Conservation (phyloP, 2,888 invertebrate species). For the Xanthia icteritia region DNA sequence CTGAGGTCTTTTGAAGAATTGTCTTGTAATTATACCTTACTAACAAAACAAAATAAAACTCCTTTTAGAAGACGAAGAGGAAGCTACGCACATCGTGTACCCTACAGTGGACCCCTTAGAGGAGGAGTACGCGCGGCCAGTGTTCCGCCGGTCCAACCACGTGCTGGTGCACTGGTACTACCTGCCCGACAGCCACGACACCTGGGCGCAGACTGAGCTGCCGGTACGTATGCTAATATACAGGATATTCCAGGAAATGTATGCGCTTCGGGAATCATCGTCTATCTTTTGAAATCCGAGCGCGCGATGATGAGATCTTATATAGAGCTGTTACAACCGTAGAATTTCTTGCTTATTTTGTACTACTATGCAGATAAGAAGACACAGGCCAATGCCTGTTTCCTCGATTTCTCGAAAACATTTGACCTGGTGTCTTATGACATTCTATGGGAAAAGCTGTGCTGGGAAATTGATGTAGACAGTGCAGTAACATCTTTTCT, state of each 20-base stretch:
- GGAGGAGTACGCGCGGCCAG: constrained; percentile 97
- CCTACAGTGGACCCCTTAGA: constrained; percentile 96
- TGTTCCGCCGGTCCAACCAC: constrained; percentile 94
- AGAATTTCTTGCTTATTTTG: not conserved
- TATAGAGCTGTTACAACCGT: not conserved
- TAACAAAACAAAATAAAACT: not conserved
- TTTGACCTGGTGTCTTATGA: not conserved
- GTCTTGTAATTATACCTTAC: not conserved
- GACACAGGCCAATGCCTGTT: not conserved
- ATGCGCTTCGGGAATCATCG: not conserved
- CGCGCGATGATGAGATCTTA: not conserved
- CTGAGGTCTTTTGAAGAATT: not conserved
- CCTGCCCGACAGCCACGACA: constrained; percentile 97
- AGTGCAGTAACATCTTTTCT: too few species aligned
- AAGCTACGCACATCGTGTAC: constrained; percentile 97
- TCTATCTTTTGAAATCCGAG: not conserved
- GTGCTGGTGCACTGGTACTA: constrained; percentile 99
- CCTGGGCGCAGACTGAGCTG: constrained; percentile 92
- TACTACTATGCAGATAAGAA: not conserved
- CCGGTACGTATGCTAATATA: constrained; percentile 76
- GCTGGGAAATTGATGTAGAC: too few species aligned
- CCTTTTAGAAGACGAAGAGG: constrained; percentile 93
- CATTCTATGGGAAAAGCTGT: too few species aligned
- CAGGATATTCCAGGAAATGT: not conserved
- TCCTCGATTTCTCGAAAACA: not conserved